Base-by-base conservation (phyloP, 1,140 invertebrate species). In the Portunus trituberculatus region DNA sequence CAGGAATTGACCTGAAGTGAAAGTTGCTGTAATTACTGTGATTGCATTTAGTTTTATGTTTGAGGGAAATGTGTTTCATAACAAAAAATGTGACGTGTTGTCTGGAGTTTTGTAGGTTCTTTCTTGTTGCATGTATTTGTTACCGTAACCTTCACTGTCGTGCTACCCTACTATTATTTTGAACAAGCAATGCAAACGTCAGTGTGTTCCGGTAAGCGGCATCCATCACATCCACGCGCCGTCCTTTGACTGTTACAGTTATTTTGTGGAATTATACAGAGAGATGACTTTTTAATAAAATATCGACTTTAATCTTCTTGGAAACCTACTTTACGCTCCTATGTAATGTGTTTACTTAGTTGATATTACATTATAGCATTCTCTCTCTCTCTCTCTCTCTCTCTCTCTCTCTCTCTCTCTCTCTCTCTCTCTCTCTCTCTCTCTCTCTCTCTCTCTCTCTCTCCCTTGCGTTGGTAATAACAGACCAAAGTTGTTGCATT, bases 381-480 rank as follows among this genome's bases (percentile, higher is more conserved):
- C 52, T 59, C 52, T 59, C 52, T 59, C 52, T 59, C 52, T 59
- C 52, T 59, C 52, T 59, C 52, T 59, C 52, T 59, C 52, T 59
- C 52, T 59, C 52, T 59, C 52, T 39, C 39, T 20, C 20, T 76
- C 67, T 76, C 67, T 76, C 67, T 76, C 67, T 76, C 67, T 76
- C 67, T 76, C 67, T 76, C 67, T 76, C 67, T 76, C 67, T 76
- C 67, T 59, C 67, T 76, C 67, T 76, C 67, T 76, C 67, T 76
- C 67, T 76, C 67, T 25, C 67, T 76, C n/a, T 76, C 67, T 76
- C 67, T 76, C 67, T n/a, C 67, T n/a, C 67, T n/a, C 67, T n/a
- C 67, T 76, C 20, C 8, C 67, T n/a, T n/a, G 67, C 8, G 25
- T n/a, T 76, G 67, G 67, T 76, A 76, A 76, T 76, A n/a, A 76